A percentile compares a stretch with the other conserved stretches of the same genome.
Conservation (phyloP, 2,113 vertebrate genomes). For the Colinus virginianus region DNA sequence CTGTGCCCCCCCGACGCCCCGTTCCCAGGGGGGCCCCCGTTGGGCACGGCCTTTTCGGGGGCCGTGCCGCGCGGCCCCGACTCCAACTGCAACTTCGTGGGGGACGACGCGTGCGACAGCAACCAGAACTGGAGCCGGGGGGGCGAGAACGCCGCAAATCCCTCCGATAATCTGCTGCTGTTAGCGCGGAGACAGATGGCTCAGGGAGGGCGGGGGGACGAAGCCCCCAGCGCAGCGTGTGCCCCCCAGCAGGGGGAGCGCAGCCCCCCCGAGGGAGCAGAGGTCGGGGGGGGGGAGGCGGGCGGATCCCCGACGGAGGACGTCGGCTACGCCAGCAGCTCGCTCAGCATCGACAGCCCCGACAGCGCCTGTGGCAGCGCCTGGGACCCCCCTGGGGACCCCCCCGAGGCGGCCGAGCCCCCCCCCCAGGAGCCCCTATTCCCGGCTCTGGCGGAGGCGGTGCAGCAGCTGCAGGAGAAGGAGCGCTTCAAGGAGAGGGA, state of each 20-base stretch:
- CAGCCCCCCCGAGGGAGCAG: slow-evolving; percentile 90
- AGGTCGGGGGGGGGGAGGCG: slow-evolving; percentile 64
- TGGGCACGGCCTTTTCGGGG: background rate
- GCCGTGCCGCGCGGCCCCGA: slow-evolving; percentile 77
- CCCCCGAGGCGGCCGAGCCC: background rate
- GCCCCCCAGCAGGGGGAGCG: slow-evolving; percentile 66
- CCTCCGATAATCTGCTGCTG: slow-evolving; percentile 64
- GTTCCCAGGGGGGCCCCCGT: background rate
- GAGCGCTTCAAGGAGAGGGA: slow-evolving; percentile 94
- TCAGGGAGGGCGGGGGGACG: slow-evolving; percentile 40
- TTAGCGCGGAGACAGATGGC: slow-evolving; percentile 72
- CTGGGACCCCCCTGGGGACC: slow-evolving; percentile 50
- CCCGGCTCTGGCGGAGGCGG: slow-evolving; percentile 83
- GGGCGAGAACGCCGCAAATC: slow-evolving; percentile 37
- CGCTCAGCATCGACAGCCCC: slow-evolving; percentile 83
- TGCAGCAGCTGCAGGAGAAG: slow-evolving; percentile 90
- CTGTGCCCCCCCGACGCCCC: slow-evolving; percentile 58
- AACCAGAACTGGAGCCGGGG: slow-evolving; percentile 90
- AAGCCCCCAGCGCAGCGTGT: background rate
- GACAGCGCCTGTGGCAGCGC: slow-evolving; percentile 62
- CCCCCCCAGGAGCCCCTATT: slow-evolving; percentile 57
- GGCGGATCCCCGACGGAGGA: slow-evolving; percentile 84
- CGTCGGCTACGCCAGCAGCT: slow-evolving; percentile 86
- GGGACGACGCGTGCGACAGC: slow-evolving; percentile 74
- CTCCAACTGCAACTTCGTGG: slow-evolving; percentile 92